A percentile compares a stretch with the other conserved stretches of the same genome.
Conservation (phyloP, 1,140 invertebrate genomes). For the Drosophila pandora region DNA sequence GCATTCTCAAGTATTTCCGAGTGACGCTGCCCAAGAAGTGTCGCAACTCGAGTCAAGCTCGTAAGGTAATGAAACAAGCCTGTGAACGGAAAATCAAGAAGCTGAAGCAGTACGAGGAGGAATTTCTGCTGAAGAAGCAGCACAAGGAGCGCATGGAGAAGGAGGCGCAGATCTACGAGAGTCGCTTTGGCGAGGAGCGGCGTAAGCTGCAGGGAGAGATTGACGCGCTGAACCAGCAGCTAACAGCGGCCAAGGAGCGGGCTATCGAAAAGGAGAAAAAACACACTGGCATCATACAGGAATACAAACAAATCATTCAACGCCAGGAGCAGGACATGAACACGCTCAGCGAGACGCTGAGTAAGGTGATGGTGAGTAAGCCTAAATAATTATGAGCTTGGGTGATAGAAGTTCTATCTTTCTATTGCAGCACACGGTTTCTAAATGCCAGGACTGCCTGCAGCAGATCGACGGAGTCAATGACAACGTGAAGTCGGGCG, state of each 20-base stretch:
- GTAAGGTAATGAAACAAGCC: slow-evolving; percentile 94
- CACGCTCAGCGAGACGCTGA: slow-evolving; percentile 86
- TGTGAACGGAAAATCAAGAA: slow-evolving; percentile 97
- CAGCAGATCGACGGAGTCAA: slow-evolving; percentile 69
- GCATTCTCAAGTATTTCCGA: slow-evolving; percentile 97
- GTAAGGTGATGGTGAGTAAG: slow-evolving; percentile 86
- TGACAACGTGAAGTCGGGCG: slow-evolving; percentile 63
- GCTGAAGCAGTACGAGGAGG: slow-evolving; percentile 97
- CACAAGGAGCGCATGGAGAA: slow-evolving; percentile 91
- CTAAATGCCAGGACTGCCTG: slow-evolving; percentile 86
- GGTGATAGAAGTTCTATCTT: neutral
- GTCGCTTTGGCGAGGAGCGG: slow-evolving; percentile 90
- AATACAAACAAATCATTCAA: slow-evolving; percentile 97
- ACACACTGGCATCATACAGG: slow-evolving; percentile 91
- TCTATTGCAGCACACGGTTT: slow-evolving; percentile 84
- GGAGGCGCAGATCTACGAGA: slow-evolving; percentile 85
- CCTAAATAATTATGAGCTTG: neutral
- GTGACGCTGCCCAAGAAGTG: slow-evolving; percentile 98
- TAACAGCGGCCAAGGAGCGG: slow-evolving; percentile 89
- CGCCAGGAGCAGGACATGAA: slow-evolving; percentile 93
- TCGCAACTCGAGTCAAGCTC: slow-evolving; percentile 94
- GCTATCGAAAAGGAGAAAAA: slow-evolving; percentile 89
- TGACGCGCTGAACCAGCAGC: slow-evolving; percentile 92
- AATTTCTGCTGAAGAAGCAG: slow-evolving; percentile 92
- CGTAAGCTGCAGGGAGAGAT: slow-evolving; percentile 91